Conservation (phyloP, 2,888 invertebrate species). For the Calameuta pallipes region DNA sequence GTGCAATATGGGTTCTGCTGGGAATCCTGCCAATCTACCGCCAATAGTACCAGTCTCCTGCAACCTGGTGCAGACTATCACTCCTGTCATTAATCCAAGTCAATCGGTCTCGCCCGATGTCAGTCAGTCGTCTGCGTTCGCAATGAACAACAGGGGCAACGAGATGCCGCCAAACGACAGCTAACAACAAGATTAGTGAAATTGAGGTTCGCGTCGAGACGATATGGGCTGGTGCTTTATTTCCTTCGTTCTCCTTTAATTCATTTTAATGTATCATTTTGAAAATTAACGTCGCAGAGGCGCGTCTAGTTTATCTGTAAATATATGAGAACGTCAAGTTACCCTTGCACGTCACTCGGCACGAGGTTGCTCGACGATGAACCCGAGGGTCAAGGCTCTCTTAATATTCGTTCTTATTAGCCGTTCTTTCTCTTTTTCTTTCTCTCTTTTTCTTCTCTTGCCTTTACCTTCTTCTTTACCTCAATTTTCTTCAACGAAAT, state of each 20-base stretch:
- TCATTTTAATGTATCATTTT: conserved; percentile 3
- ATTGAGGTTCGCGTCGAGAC: neutral
- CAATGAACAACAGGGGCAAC: conserved; percentile 48
- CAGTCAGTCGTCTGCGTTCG: conserved; percentile 41
- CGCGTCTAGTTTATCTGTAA: conserved; percentile 44
- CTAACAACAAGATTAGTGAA: conserved; percentile 51
- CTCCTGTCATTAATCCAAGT: conserved; percentile 57
- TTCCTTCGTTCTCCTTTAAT: neutral
- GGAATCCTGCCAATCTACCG: conserved; percentile 57
- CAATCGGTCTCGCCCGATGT: conserved; percentile 51
- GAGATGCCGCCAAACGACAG: conserved; percentile 58
- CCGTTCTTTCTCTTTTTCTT: conserved; percentile 28
- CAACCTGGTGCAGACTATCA: conserved; percentile 57
- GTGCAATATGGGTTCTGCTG: conserved; percentile 42
- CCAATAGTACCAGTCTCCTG: conserved; percentile 61
- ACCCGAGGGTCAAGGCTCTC: neutral
- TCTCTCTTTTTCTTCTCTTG: too few relatives aligned
- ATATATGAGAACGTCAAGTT: conserved; percentile 43
- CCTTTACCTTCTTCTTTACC: neutral
- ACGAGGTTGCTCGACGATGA: neutral
- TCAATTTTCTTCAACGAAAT: neutral
- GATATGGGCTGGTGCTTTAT: neutral
- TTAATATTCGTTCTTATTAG: conserved; percentile 40
- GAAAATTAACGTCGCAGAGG: conserved; percentile 20
- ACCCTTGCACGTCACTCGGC: conserved; percentile 32